Conservation (phyloP, 1,140 invertebrate genomes). For the Bombus waltoni region DNA sequence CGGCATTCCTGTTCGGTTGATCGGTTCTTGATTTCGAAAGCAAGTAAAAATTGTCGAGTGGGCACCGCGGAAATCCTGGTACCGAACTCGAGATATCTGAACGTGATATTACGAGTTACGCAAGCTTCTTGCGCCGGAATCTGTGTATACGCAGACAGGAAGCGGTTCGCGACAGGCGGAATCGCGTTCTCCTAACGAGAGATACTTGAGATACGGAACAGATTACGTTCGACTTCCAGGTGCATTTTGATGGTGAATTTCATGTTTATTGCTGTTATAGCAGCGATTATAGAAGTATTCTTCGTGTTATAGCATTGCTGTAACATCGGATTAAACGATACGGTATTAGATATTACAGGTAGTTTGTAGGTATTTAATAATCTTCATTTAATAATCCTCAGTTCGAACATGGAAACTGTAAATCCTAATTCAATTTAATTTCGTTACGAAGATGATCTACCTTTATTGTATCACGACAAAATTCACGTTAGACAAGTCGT, state of each 20-base stretch:
- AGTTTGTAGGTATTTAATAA: too few species aligned
- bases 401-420: not conserved
- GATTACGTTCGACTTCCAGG: conserved; percentile 27
- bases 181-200: conserved; percentile 5
- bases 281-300: too few species aligned
- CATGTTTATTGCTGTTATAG: not conserved
- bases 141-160: not conserved
- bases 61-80: conserved; percentile 51
- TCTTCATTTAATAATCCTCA: too few species aligned
- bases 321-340: too few species aligned
- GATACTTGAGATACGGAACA: conserved; percentile 3
- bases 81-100: conserved; percentile 18
- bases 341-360: too few species aligned
- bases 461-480: too few species aligned
- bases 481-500: not conserved
- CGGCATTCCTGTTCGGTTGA: conserved; percentile 18
- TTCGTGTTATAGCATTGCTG: too few species aligned
- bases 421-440: not conserved
- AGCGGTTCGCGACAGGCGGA: conserved; percentile 25
- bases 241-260: not conserved
- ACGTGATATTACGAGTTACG: conserved; percentile 40
- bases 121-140: conserved; percentile 13
- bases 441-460: not conserved
- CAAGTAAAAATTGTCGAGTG: conserved; percentile 40
- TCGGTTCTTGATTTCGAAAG: conserved; percentile 59